These are phyloP conservation scores for Micrastur ruficollis DNA, from an alignment of 2,797 vertebrate species.

Conservation along the genomic window DNA sequence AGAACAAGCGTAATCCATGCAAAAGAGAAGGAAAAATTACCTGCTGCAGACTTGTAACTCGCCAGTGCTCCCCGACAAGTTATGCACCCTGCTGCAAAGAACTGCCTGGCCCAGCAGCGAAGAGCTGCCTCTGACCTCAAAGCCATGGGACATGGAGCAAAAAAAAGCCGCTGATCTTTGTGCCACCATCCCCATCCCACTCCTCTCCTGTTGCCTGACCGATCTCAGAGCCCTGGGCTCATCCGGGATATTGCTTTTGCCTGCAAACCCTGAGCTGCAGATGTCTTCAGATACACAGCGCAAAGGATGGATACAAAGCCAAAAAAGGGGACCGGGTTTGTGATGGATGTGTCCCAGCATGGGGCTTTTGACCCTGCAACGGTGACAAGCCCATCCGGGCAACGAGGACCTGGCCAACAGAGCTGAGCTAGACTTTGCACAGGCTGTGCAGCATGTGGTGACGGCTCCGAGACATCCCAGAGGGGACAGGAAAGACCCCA, in stretches of 20 bases:
- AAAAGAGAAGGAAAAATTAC: neutral
- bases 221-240: neutral
- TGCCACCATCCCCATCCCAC: neutral
- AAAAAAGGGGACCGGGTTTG: neutral
- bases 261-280: neutral
- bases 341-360: rapidly evolving
- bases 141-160: neutral
- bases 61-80: neutral
- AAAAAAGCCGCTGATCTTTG: neutral
- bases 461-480: neutral
- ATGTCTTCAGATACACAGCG: neutral
- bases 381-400: neutral
- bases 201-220: neutral
- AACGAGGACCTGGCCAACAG: neutral
- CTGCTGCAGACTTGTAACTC: neutral
- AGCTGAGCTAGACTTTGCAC: neutral
- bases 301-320: neutral
- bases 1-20: constrained; percentile 57
- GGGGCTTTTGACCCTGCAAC: neutral
- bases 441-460: neutral
- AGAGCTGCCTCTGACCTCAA: neutral
- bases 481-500: neutral
- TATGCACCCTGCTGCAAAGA: neutral
- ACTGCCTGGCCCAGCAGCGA: neutral
- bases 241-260: neutral